Percentiles rank a stretch among this genome's conserved stretches.
Conservation (phyloP, 1,140 invertebrate genomes). For the Pseudomyrmex dendroicus region DNA sequence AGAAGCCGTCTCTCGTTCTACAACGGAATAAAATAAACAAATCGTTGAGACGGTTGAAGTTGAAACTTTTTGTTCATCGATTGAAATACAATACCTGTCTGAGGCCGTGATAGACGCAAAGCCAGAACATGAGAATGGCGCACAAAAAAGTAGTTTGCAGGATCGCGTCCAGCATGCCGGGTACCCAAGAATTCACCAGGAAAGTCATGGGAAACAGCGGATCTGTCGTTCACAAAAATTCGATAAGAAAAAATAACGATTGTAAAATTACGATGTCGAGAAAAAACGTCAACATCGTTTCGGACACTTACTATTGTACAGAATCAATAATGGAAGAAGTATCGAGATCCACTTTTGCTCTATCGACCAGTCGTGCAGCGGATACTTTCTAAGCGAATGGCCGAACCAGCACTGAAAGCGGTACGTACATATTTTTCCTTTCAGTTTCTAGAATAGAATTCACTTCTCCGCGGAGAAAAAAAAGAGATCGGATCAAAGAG, state of each 20-base stretch:
- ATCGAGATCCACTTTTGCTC: conserved; percentile 98
- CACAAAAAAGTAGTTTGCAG: conserved; percentile 96
- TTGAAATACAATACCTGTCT: conserved; percentile 89
- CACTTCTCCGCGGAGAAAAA: not conserved
- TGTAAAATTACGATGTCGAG: not conserved
- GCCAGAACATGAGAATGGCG: conserved; percentile 96
- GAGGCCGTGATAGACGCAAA: conserved; percentile 97
- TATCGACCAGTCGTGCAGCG: conserved; percentile 97
- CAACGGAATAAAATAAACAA: conserved; percentile 59
- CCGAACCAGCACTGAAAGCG: conserved; percentile 95
- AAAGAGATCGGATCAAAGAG: not conserved
- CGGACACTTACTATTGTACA: conserved; percentile 94
- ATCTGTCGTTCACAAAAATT: conserved; percentile 90
- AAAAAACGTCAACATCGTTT: not conserved
- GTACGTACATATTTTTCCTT: conserved; percentile 13
- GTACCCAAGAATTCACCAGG: conserved; percentile 95
- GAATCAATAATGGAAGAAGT: conserved; percentile 94
- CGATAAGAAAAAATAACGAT: not conserved
- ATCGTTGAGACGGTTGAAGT: not conserved
- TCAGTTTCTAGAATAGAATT: conserved; percentile 22
- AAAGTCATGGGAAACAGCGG: conserved; percentile 97
- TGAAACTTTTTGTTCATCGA: not conserved
- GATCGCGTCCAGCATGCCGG: conserved; percentile 95
- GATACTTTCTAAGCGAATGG: conserved; percentile 94
- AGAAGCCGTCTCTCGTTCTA: conserved; percentile 94